Evolutionary conservation across 2,113 vertebrate species (phyloP).

Genomic region (Macheiramphus alcinus): DNA sequence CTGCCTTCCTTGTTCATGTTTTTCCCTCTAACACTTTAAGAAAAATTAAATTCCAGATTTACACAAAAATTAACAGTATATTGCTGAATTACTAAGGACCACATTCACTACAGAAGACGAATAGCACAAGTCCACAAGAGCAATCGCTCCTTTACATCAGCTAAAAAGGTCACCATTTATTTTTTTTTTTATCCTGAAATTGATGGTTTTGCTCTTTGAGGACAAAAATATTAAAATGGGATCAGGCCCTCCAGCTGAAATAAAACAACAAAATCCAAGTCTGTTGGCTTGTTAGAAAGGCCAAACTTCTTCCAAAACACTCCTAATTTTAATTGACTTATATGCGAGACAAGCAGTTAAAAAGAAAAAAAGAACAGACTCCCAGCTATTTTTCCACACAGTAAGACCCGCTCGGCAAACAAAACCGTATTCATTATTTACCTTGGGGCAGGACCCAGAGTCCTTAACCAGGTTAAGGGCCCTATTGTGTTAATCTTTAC

Average conservation of each 20-base stretch:
- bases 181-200: not conserved
- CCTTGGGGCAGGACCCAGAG: not conserved
- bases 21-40: not conserved
- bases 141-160: not conserved
- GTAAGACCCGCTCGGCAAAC: not conserved
- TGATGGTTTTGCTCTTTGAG: not conserved
- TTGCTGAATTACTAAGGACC: not conserved
- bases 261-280: not conserved
- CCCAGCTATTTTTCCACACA: not conserved
- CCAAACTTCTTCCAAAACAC: not conserved
- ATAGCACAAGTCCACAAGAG: not conserved
- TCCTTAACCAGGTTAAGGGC: slow-evolving; percentile 30
- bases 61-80: not conserved
- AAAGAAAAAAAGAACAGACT: not conserved
- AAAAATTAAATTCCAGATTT: not conserved
- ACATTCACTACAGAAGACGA: not conserved
- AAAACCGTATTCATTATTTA: not conserved
- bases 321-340: not conserved
- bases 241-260: not conserved
- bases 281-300: not conserved
- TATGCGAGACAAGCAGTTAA: not conserved
- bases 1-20: not conserved
- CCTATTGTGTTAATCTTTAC: slow-evolving; percentile 12
- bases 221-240: not conserved
- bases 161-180: not conserved